Conservation (phyloP, 2,888 invertebrate species). For the Eustalomyia histrio region DNA sequence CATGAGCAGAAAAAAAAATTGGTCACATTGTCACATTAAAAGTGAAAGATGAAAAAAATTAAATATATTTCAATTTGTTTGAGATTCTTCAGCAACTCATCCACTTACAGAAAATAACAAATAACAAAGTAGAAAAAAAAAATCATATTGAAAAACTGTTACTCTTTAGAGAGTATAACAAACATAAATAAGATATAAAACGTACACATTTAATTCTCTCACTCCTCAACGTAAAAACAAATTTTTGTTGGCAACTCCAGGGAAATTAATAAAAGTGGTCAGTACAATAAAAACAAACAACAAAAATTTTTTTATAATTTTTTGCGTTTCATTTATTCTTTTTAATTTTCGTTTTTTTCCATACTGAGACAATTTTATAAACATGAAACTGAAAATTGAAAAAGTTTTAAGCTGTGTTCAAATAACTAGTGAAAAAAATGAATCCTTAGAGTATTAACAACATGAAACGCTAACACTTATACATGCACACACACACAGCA, state of each 20-base stretch:
- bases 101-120: neutral
- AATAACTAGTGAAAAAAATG: slow-evolving; percentile 42
- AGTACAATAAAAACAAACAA: slow-evolving; percentile 37
- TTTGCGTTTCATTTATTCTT: slow-evolving; percentile 5
- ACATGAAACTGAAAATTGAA: slow-evolving; percentile 60
- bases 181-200: slow-evolving; percentile 36
- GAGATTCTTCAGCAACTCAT: slow-evolving; percentile 17
- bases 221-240: slow-evolving; percentile 34
- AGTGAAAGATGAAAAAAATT: slow-evolving; percentile 8
- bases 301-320: slow-evolving; percentile 18
- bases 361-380: slow-evolving; percentile 24
- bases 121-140: slow-evolving; percentile 25
- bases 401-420: slow-evolving; percentile 60
- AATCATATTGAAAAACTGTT: slow-evolving; percentile 40
- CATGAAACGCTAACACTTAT: slow-evolving; percentile 33
- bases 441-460: slow-evolving; percentile 47
- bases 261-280: slow-evolving; percentile 65
- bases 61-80: slow-evolving; percentile 59
- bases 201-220: slow-evolving; percentile 10
- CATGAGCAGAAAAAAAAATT: slow-evolving; percentile 21
- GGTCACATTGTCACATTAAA: slow-evolving; percentile 11
- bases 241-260: slow-evolving; percentile 53
- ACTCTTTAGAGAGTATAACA: slow-evolving; percentile 33
- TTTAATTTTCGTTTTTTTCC: slow-evolving; percentile 12
- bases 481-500: neutral